Base-by-base conservation (phyloP, 2,797 vertebrate genomes). In the Sorex maritimensis region DNA sequence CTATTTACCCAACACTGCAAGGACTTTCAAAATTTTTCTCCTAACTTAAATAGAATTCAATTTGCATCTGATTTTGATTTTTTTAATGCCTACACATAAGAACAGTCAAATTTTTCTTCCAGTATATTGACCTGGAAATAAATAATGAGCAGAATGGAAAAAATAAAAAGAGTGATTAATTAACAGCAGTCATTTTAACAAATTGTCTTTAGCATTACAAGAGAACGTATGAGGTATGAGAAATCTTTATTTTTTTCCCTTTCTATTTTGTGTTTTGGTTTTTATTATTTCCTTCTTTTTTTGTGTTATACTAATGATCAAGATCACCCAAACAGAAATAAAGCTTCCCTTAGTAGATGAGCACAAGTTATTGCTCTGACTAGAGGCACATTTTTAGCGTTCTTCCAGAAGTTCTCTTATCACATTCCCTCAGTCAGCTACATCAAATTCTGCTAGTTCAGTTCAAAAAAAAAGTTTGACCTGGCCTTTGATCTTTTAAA, bases 251-350 rank as follows among this genome's bases (percentile, higher is more conserved):
- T 88, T 72, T 41, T 61, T 41, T 74, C 19, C 26, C 38, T 77
- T 44, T 91, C 30, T 6, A n/a, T 38, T 83, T 87, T 84, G 28
- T 90, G 9, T 17, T 88, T 72, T 81, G 28, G 28, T 44, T 88
- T 74, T 28, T 78, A 49, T 81, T 78, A 65, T 69, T 69, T 83
- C 34, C 24, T 85, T 91, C 44, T 91, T 73, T 86, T 86, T 75
- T 72, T 82, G 11, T 75, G 19, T 73, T 79, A 44, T 55, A 69
- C 23, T 83, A 75, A 78, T 77, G 67, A 46, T 61, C 46, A 91
- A 15, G 1, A 61, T 28, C 91, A 41, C 15, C 34, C 55, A 44
- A 61, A 86, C 30, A 49, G 78, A 77, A 86, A 79, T 80, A 88
- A 63, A 67, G 7, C 9, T 73, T 81, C 61, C 46, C 63, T 52